Evolutionary conservation across 2,113 vertebrate species (phyloP), one percentile per base, ranked within the genome.

Genomic region (Falco punctatus): DNA sequence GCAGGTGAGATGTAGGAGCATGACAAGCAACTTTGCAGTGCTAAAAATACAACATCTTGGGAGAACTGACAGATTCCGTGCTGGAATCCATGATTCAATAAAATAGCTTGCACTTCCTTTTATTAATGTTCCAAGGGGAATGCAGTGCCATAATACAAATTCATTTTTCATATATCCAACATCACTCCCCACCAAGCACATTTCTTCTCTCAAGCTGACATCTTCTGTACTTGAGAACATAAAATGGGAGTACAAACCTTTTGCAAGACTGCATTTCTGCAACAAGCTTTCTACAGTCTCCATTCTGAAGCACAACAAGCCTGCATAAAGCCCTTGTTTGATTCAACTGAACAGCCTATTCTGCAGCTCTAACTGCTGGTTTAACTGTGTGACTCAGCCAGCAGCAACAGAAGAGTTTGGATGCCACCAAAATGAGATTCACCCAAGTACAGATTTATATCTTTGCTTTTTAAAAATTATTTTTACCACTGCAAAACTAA

Each of bases 131-230:
- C 88, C 92, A 88, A 82, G 61, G 64, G 74, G 65, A 88, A 88
- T 81, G 64, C 21, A 27, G 49, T 80, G 90, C 72, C 59, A 73
- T 74, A 96, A 79, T 22, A 92, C 21, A 91, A 86, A 94, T 75
- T 70, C 52, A 54, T 94, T 88, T 95, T 86, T 95, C n/a, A 66
- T 59, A 90, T 6, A 91, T 38, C 55, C 66, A 92, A 48, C 70
- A 92, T 78, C 70, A 35, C n/a, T 67, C 51, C 59, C n/a, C 77
- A 83, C 44, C 83, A 91, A 93, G 44, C 51, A 67, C 30, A 65
- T 78, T 91, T 93, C 54, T 95, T 79, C 55, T 94, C 84, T 91
- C 81, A 81, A 86, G 70, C 20, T 91, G 87, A 92, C 67, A 91
- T 83, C 38, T 94, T 86, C 79, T 66, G 40, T 74, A 54, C 55